Evolutionary conservation across 2,888 invertebrate genomes (phyloP).

Genomic region (Caradrina kadenii): DNA sequence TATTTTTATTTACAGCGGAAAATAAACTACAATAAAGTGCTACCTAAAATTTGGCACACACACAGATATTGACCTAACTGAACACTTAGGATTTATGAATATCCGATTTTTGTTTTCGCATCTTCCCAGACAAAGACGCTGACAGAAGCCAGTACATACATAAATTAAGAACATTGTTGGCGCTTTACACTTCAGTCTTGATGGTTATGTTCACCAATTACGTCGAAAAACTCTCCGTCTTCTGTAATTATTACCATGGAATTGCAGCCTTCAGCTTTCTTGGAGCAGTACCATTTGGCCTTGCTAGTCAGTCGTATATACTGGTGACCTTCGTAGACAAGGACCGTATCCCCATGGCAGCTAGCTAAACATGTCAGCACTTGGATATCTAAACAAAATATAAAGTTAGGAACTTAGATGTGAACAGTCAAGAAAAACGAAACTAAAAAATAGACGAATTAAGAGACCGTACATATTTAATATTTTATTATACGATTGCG

Average conservation of each 20-base stretch:
- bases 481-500: too few species aligned
- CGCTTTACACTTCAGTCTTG: constrained; percentile 11
- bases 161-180: too few species aligned
- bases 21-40: too few species aligned
- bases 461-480: too few species aligned
- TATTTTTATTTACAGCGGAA: too few species aligned
- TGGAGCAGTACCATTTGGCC: constrained; percentile 73
- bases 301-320: constrained; percentile 60
- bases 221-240: constrained; percentile 38
- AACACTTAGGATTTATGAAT: too few species aligned
- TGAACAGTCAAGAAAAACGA: neutral
- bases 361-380: constrained; percentile 52
- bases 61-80: too few species aligned
- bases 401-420: neutral
- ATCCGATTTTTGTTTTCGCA: too few species aligned
- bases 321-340: constrained; percentile 53
- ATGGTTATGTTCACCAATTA: constrained; percentile 65
- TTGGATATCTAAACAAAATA: constrained; percentile 19
- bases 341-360: constrained; percentile 49
- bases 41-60: too few species aligned
- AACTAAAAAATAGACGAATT: too few species aligned
- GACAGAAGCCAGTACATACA: too few species aligned
- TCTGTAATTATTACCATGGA: constrained; percentile 58
- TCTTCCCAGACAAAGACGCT: too few species aligned
- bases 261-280: constrained; percentile 66